phyloP scores from a whole-genome alignment of 2,113 vertebrate species.

The Cyanistes caeruleus region DNA sequence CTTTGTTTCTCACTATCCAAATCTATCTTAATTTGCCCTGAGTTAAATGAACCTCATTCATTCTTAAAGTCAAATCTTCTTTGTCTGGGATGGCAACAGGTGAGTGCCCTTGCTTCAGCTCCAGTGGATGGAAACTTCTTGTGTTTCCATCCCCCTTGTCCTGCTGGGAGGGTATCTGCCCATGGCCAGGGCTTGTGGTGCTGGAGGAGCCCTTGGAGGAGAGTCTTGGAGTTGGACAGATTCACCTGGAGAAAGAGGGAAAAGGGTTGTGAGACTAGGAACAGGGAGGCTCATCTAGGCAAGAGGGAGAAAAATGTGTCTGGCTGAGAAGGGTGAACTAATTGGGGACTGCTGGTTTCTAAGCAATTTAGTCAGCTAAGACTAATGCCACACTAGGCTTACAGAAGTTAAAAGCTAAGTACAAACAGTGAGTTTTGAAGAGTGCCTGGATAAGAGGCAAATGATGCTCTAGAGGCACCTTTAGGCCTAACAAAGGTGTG shows the following conservation, averaged over 20 bases:
- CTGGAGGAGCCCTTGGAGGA: neutral
- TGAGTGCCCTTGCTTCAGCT: neutral
- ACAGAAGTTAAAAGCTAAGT: neutral
- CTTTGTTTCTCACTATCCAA: neutral
- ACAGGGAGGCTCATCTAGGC: neutral
- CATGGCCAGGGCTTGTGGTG: fast-evolving
- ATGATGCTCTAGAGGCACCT: fast-evolving
- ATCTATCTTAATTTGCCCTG: fast-evolving
- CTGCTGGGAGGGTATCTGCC: neutral
- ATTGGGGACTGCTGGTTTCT: neutral
- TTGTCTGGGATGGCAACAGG: neutral
- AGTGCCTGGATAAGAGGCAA: fast-evolving
- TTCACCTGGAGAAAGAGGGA: neutral
- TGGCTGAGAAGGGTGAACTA: neutral
- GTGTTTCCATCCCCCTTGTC: neutral
- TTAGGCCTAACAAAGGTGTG: neutral
- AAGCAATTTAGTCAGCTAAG: neutral
- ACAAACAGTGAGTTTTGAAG: neutral
- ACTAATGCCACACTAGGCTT: neutral
- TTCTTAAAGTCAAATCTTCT: fast-evolving
- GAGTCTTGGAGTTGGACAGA: fast-evolving
- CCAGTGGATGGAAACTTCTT: too few relatives aligned
- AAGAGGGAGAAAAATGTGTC: neutral
- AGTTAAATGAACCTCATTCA: fast-evolving
- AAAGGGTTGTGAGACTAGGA: neutral